Evolutionary conservation across 2,113 vertebrate species (phyloP), one percentile per base, ranked within the genome.

Genomic region (Clarias gariepinus): DNA sequence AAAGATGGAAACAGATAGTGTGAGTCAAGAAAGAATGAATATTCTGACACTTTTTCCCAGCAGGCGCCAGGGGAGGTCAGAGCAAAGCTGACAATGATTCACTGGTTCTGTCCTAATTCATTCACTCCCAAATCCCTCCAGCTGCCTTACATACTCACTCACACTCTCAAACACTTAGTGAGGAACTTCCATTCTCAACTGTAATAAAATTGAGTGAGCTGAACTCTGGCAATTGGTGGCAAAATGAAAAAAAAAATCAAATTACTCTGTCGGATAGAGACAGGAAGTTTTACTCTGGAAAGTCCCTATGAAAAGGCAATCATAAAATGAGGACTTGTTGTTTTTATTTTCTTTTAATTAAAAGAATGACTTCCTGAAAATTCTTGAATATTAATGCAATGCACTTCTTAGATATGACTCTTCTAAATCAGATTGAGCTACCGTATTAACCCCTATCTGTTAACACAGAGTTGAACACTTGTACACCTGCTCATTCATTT

Each of bases 161-260:
- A 53, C 84, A 82, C 73, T 76, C 47, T 77, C 36, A 69, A 55
- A 79, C 66, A 71, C 60, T 80, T 53, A 52, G 2, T 55, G n/a
- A 12, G 52, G 23, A 28, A 11, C 60, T 84, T 7, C 4, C 30
- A 69, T 66, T 83, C 13, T 57, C 81, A 74, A 81, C 28, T 84
- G 82, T 4, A 87, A 77, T 81, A 55, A 87, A 84, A 63, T 89
- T 30, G 63, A 21, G 25, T 25, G 55, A 87, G 58, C 64, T 87
- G 82, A 79, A 74, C 71, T 86, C 13, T 74, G 80, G 82, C 33
- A 73, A 60, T 86, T 73, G 85, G 73, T 85, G 69, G 33, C 69
- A 25, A 36, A 36, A 36, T 10, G 12, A 1, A 23, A 66, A 53
- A 82, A 41, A 30, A 58, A 86, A 80, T 60, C 84, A 33, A 84